These are phyloP conservation scores for Tupiocoris notatus DNA, from an alignment of 2,888 invertebrate species.

Conservation along the genomic window DNA sequence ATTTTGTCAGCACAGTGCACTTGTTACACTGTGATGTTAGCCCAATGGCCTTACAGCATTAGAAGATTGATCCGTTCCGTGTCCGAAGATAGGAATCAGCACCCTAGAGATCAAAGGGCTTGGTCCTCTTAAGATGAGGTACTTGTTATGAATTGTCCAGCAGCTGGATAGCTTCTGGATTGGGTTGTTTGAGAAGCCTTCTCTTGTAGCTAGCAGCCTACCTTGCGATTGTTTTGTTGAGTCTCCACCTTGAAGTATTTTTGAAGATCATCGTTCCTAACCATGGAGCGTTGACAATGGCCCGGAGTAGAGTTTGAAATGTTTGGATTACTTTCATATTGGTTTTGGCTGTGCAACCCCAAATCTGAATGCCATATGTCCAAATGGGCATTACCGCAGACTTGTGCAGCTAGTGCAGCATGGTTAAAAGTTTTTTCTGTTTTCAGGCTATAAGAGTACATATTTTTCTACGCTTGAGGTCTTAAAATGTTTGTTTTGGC, in stretches of 20 bases:
- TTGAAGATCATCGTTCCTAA: constrained; percentile 15
- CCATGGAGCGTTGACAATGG: constrained; percentile 13
- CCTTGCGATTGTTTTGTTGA: not conserved
- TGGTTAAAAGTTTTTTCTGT: too few species aligned
- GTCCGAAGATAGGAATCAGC: too few species aligned
- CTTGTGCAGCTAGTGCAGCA: not conserved
- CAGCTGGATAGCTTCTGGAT: not conserved
- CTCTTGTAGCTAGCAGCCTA: not conserved
- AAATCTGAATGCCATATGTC: constrained; percentile 6
- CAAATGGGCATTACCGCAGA: constrained; percentile 5
- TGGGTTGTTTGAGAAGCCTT: not conserved
- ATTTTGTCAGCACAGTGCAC: too few species aligned
- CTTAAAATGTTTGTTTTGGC: too few species aligned
- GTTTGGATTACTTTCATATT: constrained; percentile 12
- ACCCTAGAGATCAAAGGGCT: constrained; percentile 7
- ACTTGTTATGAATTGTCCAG: not conserved
- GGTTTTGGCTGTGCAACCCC: constrained; percentile 2
- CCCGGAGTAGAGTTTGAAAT: constrained; percentile 5
- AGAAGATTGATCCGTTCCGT: too few species aligned
- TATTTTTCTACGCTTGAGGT: too few species aligned
- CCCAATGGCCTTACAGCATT: too few species aligned
- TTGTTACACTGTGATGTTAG: too few species aligned
- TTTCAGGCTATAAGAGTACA: too few species aligned
- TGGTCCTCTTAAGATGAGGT: constrained; percentile 2
- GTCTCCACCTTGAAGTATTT: not conserved